A percentile compares a stretch with the other conserved stretches of the same genome.
Evolutionary conservation across 35 echinoderm and acorn worm genomes (phyloP).

Genomic region (Patiria miniata): DNA sequence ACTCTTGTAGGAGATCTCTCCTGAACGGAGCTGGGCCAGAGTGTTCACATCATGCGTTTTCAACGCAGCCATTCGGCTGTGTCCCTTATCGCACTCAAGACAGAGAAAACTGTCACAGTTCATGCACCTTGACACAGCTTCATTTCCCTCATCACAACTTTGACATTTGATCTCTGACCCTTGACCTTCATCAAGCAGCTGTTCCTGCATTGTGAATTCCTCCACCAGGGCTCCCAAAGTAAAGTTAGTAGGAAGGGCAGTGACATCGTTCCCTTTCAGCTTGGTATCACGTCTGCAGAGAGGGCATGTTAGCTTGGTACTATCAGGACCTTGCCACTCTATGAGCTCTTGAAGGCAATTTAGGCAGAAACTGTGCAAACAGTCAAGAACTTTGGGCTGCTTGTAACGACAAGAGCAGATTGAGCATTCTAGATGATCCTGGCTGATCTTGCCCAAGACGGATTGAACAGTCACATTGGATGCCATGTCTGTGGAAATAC

Average conservation of each 20-base stretch:
- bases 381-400: neutral
- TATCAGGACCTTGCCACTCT: neutral
- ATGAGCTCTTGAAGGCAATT: neutral
- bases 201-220: neutral
- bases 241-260: neutral
- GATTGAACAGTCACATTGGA: neutral
- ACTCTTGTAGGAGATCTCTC: neutral
- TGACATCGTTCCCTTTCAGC: neutral
- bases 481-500: neutral
- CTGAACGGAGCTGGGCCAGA: neutral
- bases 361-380: slow-evolving; percentile 13
- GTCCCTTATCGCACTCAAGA: slow-evolving; percentile 1
- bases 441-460: neutral
- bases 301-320: slow-evolving; percentile 5
- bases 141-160: neutral
- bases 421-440: neutral
- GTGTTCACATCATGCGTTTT: neutral
- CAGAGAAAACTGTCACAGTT: neutral
- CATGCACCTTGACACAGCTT: neutral
- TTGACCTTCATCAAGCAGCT: slow-evolving; percentile 6
- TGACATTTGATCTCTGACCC: slow-evolving; percentile 12
- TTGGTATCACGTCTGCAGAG: neutral
- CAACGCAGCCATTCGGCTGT: neutral
- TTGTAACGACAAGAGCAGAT: neutral
- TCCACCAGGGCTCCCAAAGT: neutral